Evolutionary conservation across 2,797 vertebrate genomes (phyloP).

Genomic region (Enteromius paludinosus): DNA sequence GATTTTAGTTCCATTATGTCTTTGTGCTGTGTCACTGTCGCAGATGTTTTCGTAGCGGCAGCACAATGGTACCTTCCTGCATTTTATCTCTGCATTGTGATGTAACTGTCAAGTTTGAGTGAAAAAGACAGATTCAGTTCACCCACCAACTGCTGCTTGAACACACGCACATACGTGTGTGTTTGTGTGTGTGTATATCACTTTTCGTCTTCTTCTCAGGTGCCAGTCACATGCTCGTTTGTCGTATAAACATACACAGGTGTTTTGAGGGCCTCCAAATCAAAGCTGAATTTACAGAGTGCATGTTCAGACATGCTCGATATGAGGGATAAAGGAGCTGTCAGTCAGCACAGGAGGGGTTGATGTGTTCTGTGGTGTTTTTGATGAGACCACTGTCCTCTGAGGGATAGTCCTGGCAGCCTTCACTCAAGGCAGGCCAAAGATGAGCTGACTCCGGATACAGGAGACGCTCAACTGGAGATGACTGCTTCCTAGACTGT

Average conservation of each 20-base stretch:
- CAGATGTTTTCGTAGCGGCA: neutral
- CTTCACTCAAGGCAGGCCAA: conserved; percentile 36
- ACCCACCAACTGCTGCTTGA: conserved; percentile 13
- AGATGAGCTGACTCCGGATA: conserved; percentile 39
- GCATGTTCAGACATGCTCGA: conserved; percentile 38
- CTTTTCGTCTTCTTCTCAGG: conserved; percentile 39
- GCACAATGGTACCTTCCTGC: conserved; percentile 5
- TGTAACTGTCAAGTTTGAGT: conserved; percentile 31
- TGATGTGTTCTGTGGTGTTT: conserved; percentile 33
- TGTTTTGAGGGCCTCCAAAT: conserved; percentile 15
- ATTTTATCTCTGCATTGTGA: conserved; percentile 23
- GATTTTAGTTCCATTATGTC: conserved; percentile 11
- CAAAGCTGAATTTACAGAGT: conserved; percentile 39
- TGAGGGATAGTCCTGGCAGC: conserved; percentile 37
- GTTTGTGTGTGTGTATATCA: conserved; percentile 42
- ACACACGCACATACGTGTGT: conserved; percentile 29
- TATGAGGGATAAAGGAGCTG: conserved; percentile 41
- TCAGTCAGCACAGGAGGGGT: conserved; percentile 45
- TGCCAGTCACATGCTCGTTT: conserved; percentile 57
- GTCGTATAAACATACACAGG: conserved; percentile 25
- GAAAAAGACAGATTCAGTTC: conserved; percentile 47
- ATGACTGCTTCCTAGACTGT: conserved; percentile 3
- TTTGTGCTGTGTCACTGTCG: neutral
- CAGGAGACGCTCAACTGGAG: conserved; percentile 6
- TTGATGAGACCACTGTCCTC: conserved; percentile 38